Evolutionary conservation across 2,113 vertebrate species (phyloP).

Genomic region (Seriola rivoliana): DNA sequence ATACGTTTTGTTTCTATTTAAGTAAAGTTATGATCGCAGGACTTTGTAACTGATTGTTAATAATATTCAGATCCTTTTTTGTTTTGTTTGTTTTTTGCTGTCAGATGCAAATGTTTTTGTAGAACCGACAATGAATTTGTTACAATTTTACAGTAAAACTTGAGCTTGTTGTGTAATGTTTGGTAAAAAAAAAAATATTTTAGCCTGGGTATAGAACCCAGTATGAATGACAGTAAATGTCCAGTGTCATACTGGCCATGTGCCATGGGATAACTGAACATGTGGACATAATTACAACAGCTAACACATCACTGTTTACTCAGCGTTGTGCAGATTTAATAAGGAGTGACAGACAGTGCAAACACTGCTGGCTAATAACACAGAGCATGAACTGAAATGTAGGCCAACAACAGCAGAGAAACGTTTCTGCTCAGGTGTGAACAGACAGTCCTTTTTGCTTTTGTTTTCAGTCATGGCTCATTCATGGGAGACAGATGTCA

Average conservation of each 20-base stretch:
- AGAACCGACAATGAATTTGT: neutral
- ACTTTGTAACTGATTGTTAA: neutral
- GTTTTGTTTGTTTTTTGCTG: neutral
- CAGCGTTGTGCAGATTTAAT: constrained; percentile 44
- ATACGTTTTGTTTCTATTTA: neutral
- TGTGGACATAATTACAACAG: constrained; percentile 13
- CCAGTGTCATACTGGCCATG: neutral
- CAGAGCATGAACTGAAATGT: constrained; percentile 12
- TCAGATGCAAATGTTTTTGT: neutral
- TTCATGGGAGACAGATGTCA: neutral
- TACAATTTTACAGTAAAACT: neutral
- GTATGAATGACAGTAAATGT: neutral
- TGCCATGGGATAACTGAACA: constrained; percentile 24
- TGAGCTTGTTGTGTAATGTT: neutral
- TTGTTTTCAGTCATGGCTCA: constrained; percentile 2
- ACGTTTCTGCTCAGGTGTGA: constrained; percentile 12
- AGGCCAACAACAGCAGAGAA: neutral
- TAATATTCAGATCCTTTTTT: neutral
- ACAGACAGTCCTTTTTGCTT: constrained; percentile 2
- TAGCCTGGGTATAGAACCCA: too few species aligned
- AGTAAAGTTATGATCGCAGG: neutral
- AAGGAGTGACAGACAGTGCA: constrained; percentile 11
- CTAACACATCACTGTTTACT: constrained; percentile 33
- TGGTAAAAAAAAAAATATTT: neutral
- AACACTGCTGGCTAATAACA: constrained; percentile 36